A percentile compares a stretch with the other conserved stretches of the same genome.
These are phyloP conservation scores for Gila orcuttii DNA, from an alignment of 2,113 vertebrate genomes.

Conservation along the genomic window DNA sequence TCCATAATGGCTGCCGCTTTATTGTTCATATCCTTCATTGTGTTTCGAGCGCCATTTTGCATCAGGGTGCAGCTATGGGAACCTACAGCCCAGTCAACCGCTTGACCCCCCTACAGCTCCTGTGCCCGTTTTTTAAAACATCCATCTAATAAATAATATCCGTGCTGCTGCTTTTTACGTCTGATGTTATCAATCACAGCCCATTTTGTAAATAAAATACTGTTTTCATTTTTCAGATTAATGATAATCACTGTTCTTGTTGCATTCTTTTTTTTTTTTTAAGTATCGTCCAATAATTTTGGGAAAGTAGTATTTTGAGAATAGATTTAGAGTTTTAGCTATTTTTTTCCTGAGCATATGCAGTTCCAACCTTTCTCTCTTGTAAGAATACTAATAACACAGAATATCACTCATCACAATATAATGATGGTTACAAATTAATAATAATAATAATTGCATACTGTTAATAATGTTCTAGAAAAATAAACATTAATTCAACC, in stretches of 20 bases:
- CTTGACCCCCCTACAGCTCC: slow-evolving; percentile 24
- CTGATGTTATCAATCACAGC: background rate
- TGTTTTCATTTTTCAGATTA: background rate
- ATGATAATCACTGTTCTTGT: background rate
- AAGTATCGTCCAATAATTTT: background rate
- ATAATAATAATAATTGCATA: background rate
- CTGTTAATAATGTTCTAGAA: background rate
- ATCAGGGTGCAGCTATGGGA: slow-evolving; percentile 57
- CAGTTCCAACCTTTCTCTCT: background rate
- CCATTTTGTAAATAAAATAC: background rate
- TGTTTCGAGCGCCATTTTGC: slow-evolving; percentile 86
- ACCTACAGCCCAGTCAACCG: slow-evolving; percentile 23
- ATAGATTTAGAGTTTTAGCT: background rate
- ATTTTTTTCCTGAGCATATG: background rate
- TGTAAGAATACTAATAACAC: background rate
- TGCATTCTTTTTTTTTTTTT: background rate
- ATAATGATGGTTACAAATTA: background rate
- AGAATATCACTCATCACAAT: background rate
- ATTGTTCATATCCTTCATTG: slow-evolving; percentile 82
- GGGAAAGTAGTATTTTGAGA: background rate
- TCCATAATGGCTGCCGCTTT: slow-evolving; percentile 81
- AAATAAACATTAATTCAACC: background rate
- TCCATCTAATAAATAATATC: background rate
- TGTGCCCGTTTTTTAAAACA: background rate
- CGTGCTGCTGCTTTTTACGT: background rate